Evolutionary conservation across 2,888 invertebrate genomes (phyloP), one percentile per base, ranked within the genome.

Genomic region (Caenorhabditis wallacei): DNA sequence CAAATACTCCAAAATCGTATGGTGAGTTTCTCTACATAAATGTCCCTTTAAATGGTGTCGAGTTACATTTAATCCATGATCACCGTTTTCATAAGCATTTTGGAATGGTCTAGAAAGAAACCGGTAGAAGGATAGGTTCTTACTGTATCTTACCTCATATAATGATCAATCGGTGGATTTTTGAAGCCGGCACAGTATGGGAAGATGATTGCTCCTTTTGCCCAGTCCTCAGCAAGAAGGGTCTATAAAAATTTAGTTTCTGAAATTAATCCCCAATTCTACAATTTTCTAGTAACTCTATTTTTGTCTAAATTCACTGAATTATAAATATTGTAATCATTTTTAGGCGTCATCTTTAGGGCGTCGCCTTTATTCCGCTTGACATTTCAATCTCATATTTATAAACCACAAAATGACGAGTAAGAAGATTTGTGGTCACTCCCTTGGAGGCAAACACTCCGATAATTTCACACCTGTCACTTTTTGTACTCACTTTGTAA

Each of bases 211-310:
- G 85, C 84, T 8, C 88, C 88, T 20, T 70, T 43, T 0, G 86
- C 85, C 88, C 88, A 88, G 68, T 89, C 89, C 66, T 89, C 88
- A 0, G 85, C 85, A 43, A 87, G 79, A 22, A 88, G 30, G 2
- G 88, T 88, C 75, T 48, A 18, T 2, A 43, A 43, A 43, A 43
- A 43, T 43, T 43, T 5, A 13, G 3, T 18, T 7, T 48, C 8
- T 80, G 16, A 16, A 66, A 71, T 30, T n/a, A n/a, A n/a, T n/a
- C n/a, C n/a, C n/a, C n/a, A 63, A 16, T 24, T 35, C n/a, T 22
- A 22, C 0, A 37, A 22, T 13, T 61, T 35, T 30, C 30, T 30
- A 30, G n/a, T n/a, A 30, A 30, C 30, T 30, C 3, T 30, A 5
- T 30, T 30, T 30, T 30, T 30, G 30, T 5, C 30, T 30, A 30